phyloP scores from a whole-genome alignment of 64 coral and sea anemone genomes.

The Montipora cactus region DNA sequence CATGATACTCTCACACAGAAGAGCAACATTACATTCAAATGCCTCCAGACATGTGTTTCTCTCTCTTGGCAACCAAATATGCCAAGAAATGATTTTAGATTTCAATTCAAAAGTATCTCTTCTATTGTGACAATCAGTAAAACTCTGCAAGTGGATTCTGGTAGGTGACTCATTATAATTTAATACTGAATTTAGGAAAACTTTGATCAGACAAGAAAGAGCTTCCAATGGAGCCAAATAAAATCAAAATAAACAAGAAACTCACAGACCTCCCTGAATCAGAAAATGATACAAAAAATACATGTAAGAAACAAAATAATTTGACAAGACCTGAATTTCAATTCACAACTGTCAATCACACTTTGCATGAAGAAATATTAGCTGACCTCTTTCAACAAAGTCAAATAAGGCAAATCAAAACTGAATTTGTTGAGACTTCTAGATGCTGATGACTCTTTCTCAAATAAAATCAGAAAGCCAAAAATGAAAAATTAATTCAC shows the following conservation, averaged over 20 bases:
- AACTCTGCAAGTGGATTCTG: slow-evolving; percentile 34
- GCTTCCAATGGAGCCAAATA: slow-evolving; percentile 14
- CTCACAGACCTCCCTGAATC: background rate
- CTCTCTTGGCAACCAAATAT: slow-evolving; percentile 39
- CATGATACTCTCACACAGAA: slow-evolving; percentile 93
- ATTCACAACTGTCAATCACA: slow-evolving; percentile 10
- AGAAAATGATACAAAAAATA: background rate
- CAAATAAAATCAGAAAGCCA: background rate
- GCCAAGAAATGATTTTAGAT: slow-evolving; percentile 35
- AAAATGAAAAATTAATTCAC: background rate
- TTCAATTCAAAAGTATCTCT: slow-evolving; percentile 38
- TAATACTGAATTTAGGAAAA: slow-evolving; percentile 40
- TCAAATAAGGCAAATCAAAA: background rate
- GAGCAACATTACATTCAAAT: slow-evolving; percentile 64
- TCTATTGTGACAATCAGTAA: slow-evolving; percentile 34
- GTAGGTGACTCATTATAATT: slow-evolving; percentile 77
- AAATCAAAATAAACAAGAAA: slow-evolving; percentile 25
- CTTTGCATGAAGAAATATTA: slow-evolving; percentile 17
- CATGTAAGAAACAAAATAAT: background rate
- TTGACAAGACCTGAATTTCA: background rate
- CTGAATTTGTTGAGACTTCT: background rate
- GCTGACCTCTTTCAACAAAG: slow-evolving; percentile 39
- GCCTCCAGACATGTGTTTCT: background rate
- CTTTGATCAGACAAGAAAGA: slow-evolving; percentile 42
- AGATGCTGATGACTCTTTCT: slow-evolving; percentile 1